Conservation (phyloP, 2,113 vertebrate species). For the Colinus virginianus region DNA sequence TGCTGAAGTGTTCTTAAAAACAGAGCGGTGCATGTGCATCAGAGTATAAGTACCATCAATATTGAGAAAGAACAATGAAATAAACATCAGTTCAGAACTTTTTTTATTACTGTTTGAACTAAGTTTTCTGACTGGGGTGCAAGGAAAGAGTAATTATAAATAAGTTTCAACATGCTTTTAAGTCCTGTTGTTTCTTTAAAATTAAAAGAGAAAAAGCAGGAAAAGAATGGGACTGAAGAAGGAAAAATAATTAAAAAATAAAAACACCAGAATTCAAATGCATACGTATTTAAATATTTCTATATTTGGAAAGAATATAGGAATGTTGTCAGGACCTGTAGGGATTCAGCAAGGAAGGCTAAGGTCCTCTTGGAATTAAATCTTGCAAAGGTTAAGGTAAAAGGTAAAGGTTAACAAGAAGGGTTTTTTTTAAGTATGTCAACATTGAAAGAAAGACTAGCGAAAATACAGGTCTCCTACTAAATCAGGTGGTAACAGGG, state of each 20-base stretch:
- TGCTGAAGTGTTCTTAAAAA: slow-evolving; percentile 27
- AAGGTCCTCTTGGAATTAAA: no score
- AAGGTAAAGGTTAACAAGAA: no score
- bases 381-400: no score
- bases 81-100: background rate
- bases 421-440: no score
- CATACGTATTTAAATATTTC: background rate
- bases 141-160: background rate
- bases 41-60: background rate
- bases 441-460: no score
- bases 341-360: no score
- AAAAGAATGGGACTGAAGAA: background rate
- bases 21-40: background rate
- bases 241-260: background rate
- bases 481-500: no score
- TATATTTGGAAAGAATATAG: background rate
- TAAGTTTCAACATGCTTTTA: background rate
- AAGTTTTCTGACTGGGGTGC: rapidly evolving
- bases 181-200: background rate
- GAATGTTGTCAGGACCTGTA: no score
- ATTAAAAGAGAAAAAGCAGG: background rate
- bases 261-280: background rate
- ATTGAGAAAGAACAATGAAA: slow-evolving; percentile 18
- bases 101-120: background rate
- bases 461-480: no score